Conservation (phyloP, 2,113 vertebrate genomes). For the Brachypteracias leptosomus region DNA sequence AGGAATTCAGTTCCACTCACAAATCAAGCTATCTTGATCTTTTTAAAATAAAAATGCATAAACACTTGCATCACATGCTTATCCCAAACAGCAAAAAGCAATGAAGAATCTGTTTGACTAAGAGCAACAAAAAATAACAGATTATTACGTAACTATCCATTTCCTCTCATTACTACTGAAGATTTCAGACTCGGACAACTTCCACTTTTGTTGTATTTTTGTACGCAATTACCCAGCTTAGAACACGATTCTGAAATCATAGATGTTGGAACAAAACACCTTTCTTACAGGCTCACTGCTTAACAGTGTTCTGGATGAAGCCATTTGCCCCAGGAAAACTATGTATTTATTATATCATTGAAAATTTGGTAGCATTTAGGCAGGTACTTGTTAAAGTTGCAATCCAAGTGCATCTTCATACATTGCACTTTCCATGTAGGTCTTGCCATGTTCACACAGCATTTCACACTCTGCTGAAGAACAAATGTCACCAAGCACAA, state of each 20-base stretch:
- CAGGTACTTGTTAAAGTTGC: neutral
- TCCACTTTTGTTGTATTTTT: neutral
- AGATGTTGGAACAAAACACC: neutral
- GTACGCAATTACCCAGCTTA: neutral
- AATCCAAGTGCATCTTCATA: neutral
- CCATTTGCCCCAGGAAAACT: neutral
- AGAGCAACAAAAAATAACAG: neutral
- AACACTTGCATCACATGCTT: neutral
- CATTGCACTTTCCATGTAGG: neutral
- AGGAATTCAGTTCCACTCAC: neutral
- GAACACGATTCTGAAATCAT: neutral
- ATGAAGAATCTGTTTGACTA: neutral
- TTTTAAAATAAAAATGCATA: neutral
- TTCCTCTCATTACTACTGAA: neutral
- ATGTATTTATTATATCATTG: neutral
- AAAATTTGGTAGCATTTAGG: neutral
- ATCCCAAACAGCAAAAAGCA: neutral
- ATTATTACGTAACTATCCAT: neutral
- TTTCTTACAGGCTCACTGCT: neutral
- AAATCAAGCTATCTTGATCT: neutral
- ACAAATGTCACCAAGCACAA: neutral
- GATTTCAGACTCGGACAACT: neutral
- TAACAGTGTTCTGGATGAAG: neutral
- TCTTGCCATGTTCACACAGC: neutral
- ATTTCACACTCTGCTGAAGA: neutral